Percentiles rank a stretch among this genome's conserved stretches.
These are phyloP conservation scores for Allobates femoralis DNA, from an alignment of 2,797 vertebrate species.

Conservation along the genomic window DNA sequence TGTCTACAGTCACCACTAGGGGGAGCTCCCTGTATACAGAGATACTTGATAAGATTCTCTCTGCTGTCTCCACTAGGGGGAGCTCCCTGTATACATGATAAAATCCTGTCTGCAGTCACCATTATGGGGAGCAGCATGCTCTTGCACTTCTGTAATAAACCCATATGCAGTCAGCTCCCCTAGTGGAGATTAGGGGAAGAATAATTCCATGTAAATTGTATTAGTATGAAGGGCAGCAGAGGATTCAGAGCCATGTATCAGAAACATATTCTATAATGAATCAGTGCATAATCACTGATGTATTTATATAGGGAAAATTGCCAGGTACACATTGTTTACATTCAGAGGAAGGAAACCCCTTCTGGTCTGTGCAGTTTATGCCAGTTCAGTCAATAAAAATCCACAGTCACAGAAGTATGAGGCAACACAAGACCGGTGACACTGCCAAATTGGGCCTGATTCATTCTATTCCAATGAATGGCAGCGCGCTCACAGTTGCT, in stretches of 20 bases:
- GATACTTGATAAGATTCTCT: no score
- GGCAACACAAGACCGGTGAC: neutral
- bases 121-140: neutral
- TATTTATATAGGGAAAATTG: no score
- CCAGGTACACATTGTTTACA: neutral
- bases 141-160: neutral
- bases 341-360: neutral
- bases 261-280: neutral
- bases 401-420: neutral
- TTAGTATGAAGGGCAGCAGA: neutral
- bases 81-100: no score
- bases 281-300: neutral
- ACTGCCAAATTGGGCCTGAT: constrained; percentile 18
- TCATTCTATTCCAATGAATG: neutral
- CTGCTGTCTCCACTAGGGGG: no score
- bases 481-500: neutral
- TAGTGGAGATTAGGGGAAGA: neutral
- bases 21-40: no score
- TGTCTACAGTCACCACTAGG: no score
- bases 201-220: neutral
- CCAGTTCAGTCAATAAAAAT: neutral
- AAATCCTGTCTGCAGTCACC: neutral
- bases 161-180: neutral
- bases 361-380: neutral
- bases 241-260: neutral